Evolutionary conservation across 2,113 vertebrate genomes (phyloP), one percentile per base, ranked within the genome.

Genomic region (Elaphurus davidianus): DNA sequence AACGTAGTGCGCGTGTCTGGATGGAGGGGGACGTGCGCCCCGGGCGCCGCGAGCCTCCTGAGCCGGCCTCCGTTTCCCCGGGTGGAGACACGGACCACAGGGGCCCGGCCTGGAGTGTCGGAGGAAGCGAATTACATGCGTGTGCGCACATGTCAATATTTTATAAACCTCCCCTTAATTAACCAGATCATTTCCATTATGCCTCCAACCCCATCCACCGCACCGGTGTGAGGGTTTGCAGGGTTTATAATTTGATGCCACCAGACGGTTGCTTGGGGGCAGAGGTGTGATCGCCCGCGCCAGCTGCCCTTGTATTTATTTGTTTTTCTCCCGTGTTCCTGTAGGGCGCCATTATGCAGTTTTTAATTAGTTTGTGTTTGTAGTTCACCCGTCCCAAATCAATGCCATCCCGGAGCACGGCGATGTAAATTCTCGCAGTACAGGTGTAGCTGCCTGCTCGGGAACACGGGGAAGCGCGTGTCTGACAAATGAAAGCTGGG

Each of bases 361-460:
- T 99, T 99, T 99, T 99, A 99, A 99, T 99, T 99, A 99, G 98
- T 99, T 99, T 98, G 99, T 99, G 98, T 99, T 99, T 99, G 98
- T 98, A 98, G 98, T 98, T 99, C 98, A 98, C 98, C 98, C 98
- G 82, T 98, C 98, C 99, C 98, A 98, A 99, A 99, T 99, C 99
- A 99, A 98, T 98, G 99, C 98, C 98, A 98, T 99, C 99, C 99
- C 97, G 94, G 98, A 99, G 99, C 99, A 98, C 98, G 98, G 98
- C 98, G 97, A 98, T 98, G 99, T 99, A 99, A 99, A 99, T 99
- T 99, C 98, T 97, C 98, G 91, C 98, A 98, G 99, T 99, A 99
- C 99, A 99, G 99, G 99, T 99, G 99, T 99, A 99, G 99, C 99
- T 98, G 98, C 99, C 98, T 98, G 98, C 98, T 98, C 98, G 89